phyloP scores from a whole-genome alignment of 2,888 invertebrate species.

The Campaea margaritaria region DNA sequence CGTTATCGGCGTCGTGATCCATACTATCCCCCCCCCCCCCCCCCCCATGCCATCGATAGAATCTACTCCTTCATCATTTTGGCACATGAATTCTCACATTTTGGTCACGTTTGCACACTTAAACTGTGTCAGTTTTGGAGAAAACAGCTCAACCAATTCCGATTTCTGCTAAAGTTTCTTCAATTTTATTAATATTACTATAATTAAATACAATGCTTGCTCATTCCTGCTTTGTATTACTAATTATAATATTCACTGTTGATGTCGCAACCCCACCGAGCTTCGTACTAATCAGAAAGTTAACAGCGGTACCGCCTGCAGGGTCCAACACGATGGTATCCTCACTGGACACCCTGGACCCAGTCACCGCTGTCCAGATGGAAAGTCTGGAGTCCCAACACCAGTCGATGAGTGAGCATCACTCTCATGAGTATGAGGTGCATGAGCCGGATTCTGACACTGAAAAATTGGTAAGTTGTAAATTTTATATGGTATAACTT shows the following conservation, averaged over 20 bases:
- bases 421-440: slow-evolving; percentile 76
- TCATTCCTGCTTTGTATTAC: slow-evolving; percentile 38
- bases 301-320: slow-evolving; percentile 82
- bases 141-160: not conserved
- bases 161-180: not conserved
- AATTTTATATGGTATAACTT: too few species aligned
- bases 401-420: slow-evolving; percentile 77
- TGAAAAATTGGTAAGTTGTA: slow-evolving; percentile 73
- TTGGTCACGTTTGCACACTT: too few species aligned
- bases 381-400: slow-evolving; percentile 73
- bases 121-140: too few species aligned
- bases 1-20: too few species aligned
- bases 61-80: too few species aligned
- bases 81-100: too few species aligned
- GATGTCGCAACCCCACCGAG: slow-evolving; percentile 66
- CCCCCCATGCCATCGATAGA: too few species aligned
- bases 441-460: slow-evolving; percentile 82
- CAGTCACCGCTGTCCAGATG: slow-evolving; percentile 79
- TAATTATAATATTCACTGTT: slow-evolving; percentile 30
- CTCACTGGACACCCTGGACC: slow-evolving; percentile 89
- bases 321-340: slow-evolving; percentile 95
- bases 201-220: slow-evolving; percentile 27
- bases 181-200: not conserved
- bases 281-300: slow-evolving; percentile 81
- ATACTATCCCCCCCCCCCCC: too few species aligned